Evolutionary conservation across 2,113 vertebrate genomes (phyloP), one percentile per base, ranked within the genome.

Genomic region (Callipepla squamata): DNA sequence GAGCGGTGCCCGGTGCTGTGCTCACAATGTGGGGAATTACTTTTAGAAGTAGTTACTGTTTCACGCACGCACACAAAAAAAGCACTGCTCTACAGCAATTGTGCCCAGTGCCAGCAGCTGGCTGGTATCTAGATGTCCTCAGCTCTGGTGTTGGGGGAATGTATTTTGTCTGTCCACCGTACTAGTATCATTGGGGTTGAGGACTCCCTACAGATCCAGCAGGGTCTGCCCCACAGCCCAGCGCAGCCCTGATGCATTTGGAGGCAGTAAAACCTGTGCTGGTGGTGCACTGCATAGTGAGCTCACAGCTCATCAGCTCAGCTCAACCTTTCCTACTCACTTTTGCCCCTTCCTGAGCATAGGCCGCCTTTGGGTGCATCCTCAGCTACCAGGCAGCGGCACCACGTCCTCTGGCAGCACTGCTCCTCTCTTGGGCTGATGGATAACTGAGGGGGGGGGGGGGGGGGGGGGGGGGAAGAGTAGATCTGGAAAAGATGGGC

Each of bases 11-110:
- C 47, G 8, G 17, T 18, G 59, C 36, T 9, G 15, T 0, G 0
- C 22, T 34, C 0, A 11, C 32, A 18, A 32, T 58, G 55, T 32
- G 20, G 3, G 57, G 34, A 75, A 11, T 7, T 7, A 63, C 11
- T 67, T 14, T 12, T 5, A 3, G 13, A 61, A 81, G 48, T 3
- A 22, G 1, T 1, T 5, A 5, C 0, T 47, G n/a, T 0, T 1
- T 12, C 23, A 45, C 30, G 32, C 6, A n/a, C 30, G 32, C 6
- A n/a, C 40, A 13, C 15, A 63, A 26, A 36, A 40, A 45, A 32
- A 32, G 3, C 28, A 17, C 4, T 3, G 7, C 38, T 30, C 23
- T 5, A 3, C 14, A 48, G 44, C 1, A 0, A 4, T 26, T 25
- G 6, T 16, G 34, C 8, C 44, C 34, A 14, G 4, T 9, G 11